Evolutionary conservation across 1,140 invertebrate species (phyloP), one percentile per base, ranked within the genome.

Genomic region (Triops cancriformis): DNA sequence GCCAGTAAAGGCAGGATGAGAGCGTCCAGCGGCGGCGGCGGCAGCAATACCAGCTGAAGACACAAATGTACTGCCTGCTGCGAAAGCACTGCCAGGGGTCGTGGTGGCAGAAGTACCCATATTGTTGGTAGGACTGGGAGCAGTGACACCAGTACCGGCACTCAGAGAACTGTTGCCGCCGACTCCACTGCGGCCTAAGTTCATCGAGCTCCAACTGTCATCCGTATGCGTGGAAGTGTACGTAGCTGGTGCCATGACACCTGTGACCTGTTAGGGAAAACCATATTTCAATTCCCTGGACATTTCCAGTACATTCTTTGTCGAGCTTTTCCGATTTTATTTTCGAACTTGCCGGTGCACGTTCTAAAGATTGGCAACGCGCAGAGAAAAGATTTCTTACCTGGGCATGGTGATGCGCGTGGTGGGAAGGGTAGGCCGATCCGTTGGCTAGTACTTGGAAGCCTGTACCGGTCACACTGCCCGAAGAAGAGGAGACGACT

Each of bases 1-100:
- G 72, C 72, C 37, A 0, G 77, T 28, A 41, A 78, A 78, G 7
- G 77, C 12, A 26, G 77, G 41, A 37, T 78, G 77, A 26, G 73
- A 74, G 23, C 28, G 37, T 6, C 28, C 73, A 26, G 28, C 37
- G 7, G 28, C 73, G 18, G 73, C 37, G 18, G 73, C 28, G 14
- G 73, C 73, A 31, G 37, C 28, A 74, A 37, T 74, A 74, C 28
- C 28, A 26, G 73, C 28, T n/a, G 73, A n/a, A 37, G 73, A 64
- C n/a, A 64, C 51, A 14, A 64, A 64, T 6, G 18, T 64, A 64
- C 51, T 9, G 51, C 51, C 23, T 18, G 51, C 51, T 74, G 73
- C 18, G 7, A 74, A 31, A 12, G 73, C 74, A 73, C 27, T 43
- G 26, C 23, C n/a, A 11, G 26, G 72, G 6, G n/a, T 73, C 26